A percentile compares a stretch with the other conserved stretches of the same genome.
These are phyloP conservation scores for Fulmarus glacialis DNA, from an alignment of 2,113 vertebrate genomes.

Conservation along the genomic window DNA sequence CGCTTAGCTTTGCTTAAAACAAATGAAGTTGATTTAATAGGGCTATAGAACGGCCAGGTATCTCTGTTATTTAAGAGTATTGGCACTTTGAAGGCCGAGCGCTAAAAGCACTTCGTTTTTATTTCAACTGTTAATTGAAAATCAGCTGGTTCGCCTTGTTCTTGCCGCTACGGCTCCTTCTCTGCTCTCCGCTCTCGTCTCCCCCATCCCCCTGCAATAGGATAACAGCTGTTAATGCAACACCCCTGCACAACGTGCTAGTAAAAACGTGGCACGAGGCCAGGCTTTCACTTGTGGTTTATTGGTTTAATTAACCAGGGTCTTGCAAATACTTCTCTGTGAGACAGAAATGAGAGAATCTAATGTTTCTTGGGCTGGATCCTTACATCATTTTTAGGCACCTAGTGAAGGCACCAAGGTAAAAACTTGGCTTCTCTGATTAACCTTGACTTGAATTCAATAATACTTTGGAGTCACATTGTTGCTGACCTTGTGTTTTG, in stretches of 20 bases:
- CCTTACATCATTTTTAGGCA: slow-evolving; percentile 13
- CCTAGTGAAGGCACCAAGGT: not conserved
- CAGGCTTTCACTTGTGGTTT: slow-evolving; percentile 66
- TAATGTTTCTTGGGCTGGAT: slow-evolving; percentile 2
- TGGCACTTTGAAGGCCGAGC: slow-evolving; percentile 16
- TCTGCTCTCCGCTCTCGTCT: not conserved
- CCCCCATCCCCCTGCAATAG: not conserved
- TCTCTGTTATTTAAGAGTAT: slow-evolving; percentile 53
- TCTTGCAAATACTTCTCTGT: slow-evolving; percentile 20
- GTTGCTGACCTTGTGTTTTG: slow-evolving; percentile 41
- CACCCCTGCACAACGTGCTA: not conserved
- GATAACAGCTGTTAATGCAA: not conserved
- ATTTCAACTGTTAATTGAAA: slow-evolving; percentile 58
- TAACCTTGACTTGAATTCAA: slow-evolving; percentile 44
- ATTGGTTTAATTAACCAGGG: slow-evolving; percentile 68
- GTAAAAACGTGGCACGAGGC: not conserved
- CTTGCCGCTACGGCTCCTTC: not conserved
- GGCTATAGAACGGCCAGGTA: slow-evolving; percentile 14
- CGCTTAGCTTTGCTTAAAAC: slow-evolving; percentile 6
- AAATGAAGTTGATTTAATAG: slow-evolving; percentile 53
- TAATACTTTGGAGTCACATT: not conserved
- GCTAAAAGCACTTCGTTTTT: slow-evolving; percentile 39
- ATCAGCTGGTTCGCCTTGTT: not conserved
- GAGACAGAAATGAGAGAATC: slow-evolving; percentile 17
- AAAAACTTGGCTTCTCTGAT: not conserved